These are phyloP conservation scores for Adelognathus sp. DNA, from an alignment of 2,888 invertebrate species.

Conservation along the genomic window DNA sequence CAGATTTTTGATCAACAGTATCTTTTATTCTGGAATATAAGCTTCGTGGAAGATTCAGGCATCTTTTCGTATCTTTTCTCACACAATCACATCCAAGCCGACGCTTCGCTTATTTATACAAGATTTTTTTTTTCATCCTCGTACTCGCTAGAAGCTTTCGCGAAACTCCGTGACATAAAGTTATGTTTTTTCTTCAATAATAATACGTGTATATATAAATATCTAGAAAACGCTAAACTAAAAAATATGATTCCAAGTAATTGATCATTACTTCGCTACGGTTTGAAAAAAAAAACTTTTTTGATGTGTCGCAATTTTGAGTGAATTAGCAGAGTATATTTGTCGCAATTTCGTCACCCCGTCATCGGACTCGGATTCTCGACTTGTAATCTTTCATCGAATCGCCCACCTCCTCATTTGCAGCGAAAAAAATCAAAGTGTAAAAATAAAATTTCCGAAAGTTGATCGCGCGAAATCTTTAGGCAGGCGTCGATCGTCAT, in stretches of 20 bases:
- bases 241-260: constrained; percentile 43
- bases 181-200: too few species aligned
- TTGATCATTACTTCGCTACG: constrained; percentile 40
- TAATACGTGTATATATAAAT: constrained; percentile 52
- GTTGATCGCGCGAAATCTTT: constrained; percentile 4
- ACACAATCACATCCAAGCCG: constrained; percentile 38
- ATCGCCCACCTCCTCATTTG: too few species aligned
- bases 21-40: constrained; percentile 58
- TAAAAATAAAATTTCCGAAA: constrained; percentile 37
- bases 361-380: constrained; percentile 18
- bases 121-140: constrained; percentile 28
- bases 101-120: constrained; percentile 48
- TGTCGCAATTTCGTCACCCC: too few species aligned
- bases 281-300: constrained; percentile 20
- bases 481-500: constrained; percentile 16
- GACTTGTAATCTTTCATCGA: neutral
- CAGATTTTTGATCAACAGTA: constrained; percentile 48
- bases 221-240: constrained; percentile 57
- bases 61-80: constrained; percentile 23
- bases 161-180: too few species aligned
- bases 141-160: constrained; percentile 40
- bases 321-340: too few species aligned
- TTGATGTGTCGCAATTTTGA: constrained; percentile 23
- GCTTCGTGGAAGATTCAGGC: constrained; percentile 55
- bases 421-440: neutral